phyloP scores from a whole-genome alignment of 2,113 vertebrate genomes.

The Hucho hucho region DNA sequence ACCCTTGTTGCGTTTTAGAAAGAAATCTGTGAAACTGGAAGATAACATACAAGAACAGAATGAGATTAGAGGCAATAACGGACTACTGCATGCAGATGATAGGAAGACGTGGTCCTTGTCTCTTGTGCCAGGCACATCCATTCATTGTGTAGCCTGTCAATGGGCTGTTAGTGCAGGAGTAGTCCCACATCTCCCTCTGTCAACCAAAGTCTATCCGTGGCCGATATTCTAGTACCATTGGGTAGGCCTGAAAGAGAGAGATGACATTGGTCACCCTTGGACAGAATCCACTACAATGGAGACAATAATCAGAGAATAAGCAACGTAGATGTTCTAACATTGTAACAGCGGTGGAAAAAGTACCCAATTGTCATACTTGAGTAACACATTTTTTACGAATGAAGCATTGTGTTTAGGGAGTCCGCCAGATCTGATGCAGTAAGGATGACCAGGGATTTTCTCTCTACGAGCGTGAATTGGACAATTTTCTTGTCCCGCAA shows the following conservation, averaged over 20 bases:
- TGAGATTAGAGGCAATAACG: background rate
- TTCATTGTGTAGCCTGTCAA: constrained; percentile 85
- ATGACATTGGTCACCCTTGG: constrained; percentile 22
- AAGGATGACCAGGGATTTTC: too few relatives aligned
- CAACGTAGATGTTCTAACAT: too few relatives aligned
- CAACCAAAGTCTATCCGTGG: constrained; percentile 98
- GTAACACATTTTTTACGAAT: too few relatives aligned
- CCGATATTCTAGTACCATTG: constrained; percentile 99
- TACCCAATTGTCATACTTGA: too few relatives aligned
- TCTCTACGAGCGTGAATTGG: too few relatives aligned
- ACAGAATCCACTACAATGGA: background rate
- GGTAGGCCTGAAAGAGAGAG: constrained; percentile 85
- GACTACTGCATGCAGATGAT: constrained; percentile 74
- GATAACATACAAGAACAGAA: constrained; percentile 16
- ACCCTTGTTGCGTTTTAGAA: background rate
- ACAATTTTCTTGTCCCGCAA: too few relatives aligned
- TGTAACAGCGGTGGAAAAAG: too few relatives aligned
- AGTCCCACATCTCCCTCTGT: constrained; percentile 63
- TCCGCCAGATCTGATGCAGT: too few relatives aligned
- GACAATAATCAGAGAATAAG: too few relatives aligned
- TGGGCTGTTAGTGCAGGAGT: constrained; percentile 82
- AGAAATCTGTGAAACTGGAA: background rate
- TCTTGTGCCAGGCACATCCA: constrained; percentile 75
- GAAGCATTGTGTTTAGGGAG: too few relatives aligned
- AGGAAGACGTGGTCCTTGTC: constrained; percentile 68